phyloP scores from a whole-genome alignment of 2,797 vertebrate genomes.

The Furcifer pardalis region DNA sequence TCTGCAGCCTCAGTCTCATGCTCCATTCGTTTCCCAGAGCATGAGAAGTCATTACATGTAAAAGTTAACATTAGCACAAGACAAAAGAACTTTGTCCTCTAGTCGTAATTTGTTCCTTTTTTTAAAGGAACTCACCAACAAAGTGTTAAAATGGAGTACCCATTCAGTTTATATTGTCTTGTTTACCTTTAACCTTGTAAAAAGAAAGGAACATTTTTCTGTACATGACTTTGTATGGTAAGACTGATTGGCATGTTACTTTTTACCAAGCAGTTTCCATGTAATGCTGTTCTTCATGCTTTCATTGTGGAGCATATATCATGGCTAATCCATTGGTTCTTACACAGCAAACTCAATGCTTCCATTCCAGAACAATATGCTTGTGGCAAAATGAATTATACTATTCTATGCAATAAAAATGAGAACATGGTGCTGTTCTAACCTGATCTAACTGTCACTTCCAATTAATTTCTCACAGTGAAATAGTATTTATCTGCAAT shows the following conservation, averaged over 20 bases:
- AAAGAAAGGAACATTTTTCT: neutral
- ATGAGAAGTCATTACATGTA: conserved; percentile 25
- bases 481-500: neutral
- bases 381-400: no score
- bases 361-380: neutral
- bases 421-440: no score
- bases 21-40: conserved; percentile 34
- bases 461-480: neutral
- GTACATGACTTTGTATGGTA: neutral
- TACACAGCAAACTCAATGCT: neutral
- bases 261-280: neutral
- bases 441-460: neutral
- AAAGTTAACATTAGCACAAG: conserved; percentile 35
- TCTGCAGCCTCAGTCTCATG: conserved; percentile 39
- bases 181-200: neutral
- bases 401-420: neutral
- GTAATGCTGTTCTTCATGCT: neutral
- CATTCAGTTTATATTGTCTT: neutral
- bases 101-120: neutral
- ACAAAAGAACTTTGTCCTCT: neutral
- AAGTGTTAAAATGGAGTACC: neutral
- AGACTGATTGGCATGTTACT: neutral
- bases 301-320: neutral
- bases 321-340: neutral
- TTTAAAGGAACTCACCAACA: conserved; percentile 1